Percentiles rank a stretch among this genome's conserved stretches.
These are phyloP conservation scores for Lithobates sylvaticus DNA, from an alignment of 2,797 vertebrate genomes.

Conservation along the genomic window DNA sequence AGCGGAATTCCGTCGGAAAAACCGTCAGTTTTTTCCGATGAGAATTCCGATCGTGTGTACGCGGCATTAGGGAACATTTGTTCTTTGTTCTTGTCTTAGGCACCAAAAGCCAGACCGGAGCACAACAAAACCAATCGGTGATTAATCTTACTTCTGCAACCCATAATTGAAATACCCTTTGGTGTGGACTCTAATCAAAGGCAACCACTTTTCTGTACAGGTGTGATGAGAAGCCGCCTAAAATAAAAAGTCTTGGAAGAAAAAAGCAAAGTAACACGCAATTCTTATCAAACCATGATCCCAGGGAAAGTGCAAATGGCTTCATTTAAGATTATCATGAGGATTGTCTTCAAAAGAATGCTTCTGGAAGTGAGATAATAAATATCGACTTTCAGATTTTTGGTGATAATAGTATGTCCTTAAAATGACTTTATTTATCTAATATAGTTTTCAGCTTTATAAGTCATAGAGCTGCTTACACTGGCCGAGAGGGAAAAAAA, in stretches of 20 bases:
- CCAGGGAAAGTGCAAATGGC: neutral
- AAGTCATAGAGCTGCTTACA: neutral
- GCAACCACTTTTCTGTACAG: neutral
- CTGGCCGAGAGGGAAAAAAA: neutral
- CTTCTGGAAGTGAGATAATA: slow-evolving; percentile 11
- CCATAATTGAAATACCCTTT: neutral
- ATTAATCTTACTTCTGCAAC: neutral
- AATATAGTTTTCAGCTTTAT: neutral
- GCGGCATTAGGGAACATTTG: no score
- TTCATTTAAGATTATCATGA: neutral
- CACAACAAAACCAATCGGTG: neutral
- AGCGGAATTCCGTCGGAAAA: no score
- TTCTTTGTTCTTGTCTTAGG: no score
- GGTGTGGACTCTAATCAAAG: neutral
- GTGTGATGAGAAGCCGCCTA: neutral
- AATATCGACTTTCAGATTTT: slow-evolving; percentile 14
- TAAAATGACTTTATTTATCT: slow-evolving; percentile 10
- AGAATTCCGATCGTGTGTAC: no score
- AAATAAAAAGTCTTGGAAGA: neutral
- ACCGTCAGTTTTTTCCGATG: no score
- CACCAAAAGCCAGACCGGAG: neutral
- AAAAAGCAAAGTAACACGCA: neutral
- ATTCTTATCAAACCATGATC: neutral
- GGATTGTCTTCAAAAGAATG: slow-evolving; percentile 7
- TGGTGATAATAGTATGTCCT: slow-evolving; percentile 1